These are phyloP conservation scores for Leptinotarsa haldemani DNA, from an alignment of 2,888 invertebrate species.

Conservation along the genomic window DNA sequence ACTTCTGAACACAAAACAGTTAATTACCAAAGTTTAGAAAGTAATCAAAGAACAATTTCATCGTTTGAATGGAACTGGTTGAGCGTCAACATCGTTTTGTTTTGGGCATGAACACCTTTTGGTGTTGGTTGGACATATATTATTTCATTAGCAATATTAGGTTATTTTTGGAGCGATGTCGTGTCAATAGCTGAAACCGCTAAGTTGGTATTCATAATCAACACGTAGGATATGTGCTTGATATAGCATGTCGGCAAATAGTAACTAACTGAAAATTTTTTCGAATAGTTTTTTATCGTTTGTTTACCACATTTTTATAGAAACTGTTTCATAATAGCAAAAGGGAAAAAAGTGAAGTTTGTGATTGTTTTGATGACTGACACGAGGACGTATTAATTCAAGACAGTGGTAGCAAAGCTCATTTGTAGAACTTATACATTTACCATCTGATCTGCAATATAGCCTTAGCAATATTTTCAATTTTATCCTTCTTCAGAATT, in stretches of 20 bases:
- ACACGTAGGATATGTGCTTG: constrained; percentile 18
- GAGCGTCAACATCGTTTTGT: constrained; percentile 33
- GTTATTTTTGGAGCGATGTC: constrained; percentile 45
- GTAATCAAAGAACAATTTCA: constrained; percentile 53
- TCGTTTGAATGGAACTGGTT: constrained; percentile 48
- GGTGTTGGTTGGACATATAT: constrained; percentile 44
- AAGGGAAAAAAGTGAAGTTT: too few species aligned
- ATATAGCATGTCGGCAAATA: background rate
- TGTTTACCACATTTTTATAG: background rate
- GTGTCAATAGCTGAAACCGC: constrained; percentile 45
- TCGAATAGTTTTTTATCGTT: background rate
- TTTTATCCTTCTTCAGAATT: too few species aligned
- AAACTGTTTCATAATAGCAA: background rate
- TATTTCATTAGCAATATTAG: constrained; percentile 42
- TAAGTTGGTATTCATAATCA: constrained; percentile 31
- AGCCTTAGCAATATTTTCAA: too few species aligned
- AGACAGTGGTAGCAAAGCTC: too few species aligned
- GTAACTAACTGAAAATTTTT: background rate
- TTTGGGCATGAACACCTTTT: constrained; percentile 24
- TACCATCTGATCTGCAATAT: too few species aligned
- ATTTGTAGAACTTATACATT: too few species aligned
- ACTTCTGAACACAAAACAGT: constrained; percentile 41
- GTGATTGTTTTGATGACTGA: too few species aligned
- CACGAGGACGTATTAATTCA: too few species aligned
- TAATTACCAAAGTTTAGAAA: constrained; percentile 51